Evolutionary conservation across 2,113 vertebrate species (phyloP).

Genomic region (Tympanuchus pallidicinctus): DNA sequence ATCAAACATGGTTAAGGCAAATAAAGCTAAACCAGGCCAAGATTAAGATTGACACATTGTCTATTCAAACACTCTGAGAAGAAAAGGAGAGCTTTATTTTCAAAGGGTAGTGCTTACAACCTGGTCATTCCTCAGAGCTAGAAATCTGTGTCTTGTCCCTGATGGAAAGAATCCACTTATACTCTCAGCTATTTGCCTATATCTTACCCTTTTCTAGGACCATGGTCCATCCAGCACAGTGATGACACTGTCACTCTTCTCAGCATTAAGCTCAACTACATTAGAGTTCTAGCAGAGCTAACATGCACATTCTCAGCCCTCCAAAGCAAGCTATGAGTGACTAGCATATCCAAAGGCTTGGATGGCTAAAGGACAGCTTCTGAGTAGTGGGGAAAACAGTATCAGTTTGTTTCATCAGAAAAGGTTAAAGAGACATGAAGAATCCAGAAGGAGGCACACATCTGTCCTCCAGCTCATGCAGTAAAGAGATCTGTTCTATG

Average conservation of each 20-base stretch:
- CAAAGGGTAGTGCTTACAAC: background rate
- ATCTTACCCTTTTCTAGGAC: background rate
- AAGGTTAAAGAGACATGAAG: background rate
- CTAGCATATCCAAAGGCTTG: background rate
- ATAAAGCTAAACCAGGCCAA: constrained; percentile 25
- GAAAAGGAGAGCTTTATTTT: constrained; percentile 12
- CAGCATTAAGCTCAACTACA: background rate
- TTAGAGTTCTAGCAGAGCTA: background rate
- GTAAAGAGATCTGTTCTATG: background rate
- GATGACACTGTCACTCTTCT: background rate
- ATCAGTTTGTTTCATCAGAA: background rate
- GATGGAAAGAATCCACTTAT: background rate
- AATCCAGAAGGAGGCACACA: background rate
- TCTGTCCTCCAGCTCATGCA: background rate
- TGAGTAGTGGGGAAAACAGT: background rate
- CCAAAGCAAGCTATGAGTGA: background rate
- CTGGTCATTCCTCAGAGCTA: background rate
- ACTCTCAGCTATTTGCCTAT: background rate
- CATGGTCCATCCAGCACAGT: background rate
- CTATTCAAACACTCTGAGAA: constrained; percentile 5
- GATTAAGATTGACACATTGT: constrained; percentile 6
- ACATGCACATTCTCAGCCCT: background rate
- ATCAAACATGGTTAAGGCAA: constrained; percentile 19
- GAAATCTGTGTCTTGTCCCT: background rate
- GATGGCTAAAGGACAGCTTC: background rate